These are phyloP conservation scores for Neogobius melanostomus DNA, from an alignment of 2,113 vertebrate species.

Conservation along the genomic window DNA sequence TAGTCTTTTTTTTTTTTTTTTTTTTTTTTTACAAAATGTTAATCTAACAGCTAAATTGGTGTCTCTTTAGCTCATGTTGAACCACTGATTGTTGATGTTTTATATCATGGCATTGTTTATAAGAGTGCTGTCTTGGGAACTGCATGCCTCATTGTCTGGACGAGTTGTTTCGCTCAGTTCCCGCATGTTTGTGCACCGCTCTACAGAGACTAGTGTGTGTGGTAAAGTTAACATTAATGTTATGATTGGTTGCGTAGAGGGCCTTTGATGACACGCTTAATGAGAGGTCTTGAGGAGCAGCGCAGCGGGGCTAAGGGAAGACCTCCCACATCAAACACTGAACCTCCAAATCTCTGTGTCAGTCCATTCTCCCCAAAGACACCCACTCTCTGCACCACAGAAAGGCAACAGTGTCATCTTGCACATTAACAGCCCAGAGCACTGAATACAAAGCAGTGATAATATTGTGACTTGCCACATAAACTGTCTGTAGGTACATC, in stretches of 20 bases:
- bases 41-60: not conserved
- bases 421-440: constrained; percentile 4
- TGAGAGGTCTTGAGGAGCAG: constrained; percentile 89
- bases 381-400: not conserved
- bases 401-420: constrained; percentile 10
- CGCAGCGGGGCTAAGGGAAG: constrained; percentile 84
- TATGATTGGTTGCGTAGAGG: constrained; percentile 87
- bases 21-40: not conserved
- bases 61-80: not conserved
- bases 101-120: not conserved
- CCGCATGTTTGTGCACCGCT: constrained; percentile 87
- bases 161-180: constrained; percentile 2
- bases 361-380: constrained; percentile 8
- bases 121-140: not conserved
- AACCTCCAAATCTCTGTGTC: constrained; percentile 6
- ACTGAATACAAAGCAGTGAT: constrained; percentile 2
- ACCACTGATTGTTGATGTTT: not conserved
- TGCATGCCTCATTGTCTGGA: not conserved
- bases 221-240: constrained; percentile 96
- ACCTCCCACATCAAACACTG: constrained; percentile 98
- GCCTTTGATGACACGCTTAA: constrained; percentile 99
- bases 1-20: too few relatives aligned
- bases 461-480: constrained; percentile 7
- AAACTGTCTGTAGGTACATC: not conserved
- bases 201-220: constrained; percentile 87